These are phyloP conservation scores for Paramormyrops hopkinsi DNA, from an alignment of 2,797 vertebrate genomes.

Conservation along the genomic window DNA sequence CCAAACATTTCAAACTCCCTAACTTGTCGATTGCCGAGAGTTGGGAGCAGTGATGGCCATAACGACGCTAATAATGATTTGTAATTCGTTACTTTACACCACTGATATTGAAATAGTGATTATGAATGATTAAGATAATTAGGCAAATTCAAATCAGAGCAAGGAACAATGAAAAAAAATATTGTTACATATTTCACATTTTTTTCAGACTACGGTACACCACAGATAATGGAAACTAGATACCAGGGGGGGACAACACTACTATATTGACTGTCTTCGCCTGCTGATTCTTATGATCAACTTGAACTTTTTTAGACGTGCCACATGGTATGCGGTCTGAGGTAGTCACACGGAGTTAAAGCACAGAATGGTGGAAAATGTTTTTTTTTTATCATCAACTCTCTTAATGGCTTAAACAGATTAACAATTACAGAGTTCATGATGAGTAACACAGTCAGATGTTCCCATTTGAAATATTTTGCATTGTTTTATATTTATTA, in stretches of 20 bases:
- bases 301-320: not conserved
- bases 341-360: conserved; percentile 9
- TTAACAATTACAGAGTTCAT: not conserved
- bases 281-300: not conserved
- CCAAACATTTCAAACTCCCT: too few relatives aligned
- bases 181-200: too few relatives aligned
- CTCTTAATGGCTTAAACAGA: conserved; percentile 16
- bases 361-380: conserved; percentile 24
- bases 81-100: too few relatives aligned
- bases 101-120: too few relatives aligned
- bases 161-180: too few relatives aligned
- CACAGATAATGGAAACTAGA: too few relatives aligned
- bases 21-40: too few relatives aligned
- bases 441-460: not conserved
- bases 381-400: conserved; percentile 23
- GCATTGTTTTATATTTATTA: conserved; percentile 2
- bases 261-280: not conserved
- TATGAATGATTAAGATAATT: too few relatives aligned
- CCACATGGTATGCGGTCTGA: conserved; percentile 11
- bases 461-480: not conserved
- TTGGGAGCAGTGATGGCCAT: too few relatives aligned
- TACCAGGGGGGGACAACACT: not conserved
- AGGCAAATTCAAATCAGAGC: too few relatives aligned
- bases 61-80: too few relatives aligned
- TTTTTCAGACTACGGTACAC: too few relatives aligned